Conservation (phyloP, 2,888 invertebrate genomes). For the Drosophila incognita region DNA sequence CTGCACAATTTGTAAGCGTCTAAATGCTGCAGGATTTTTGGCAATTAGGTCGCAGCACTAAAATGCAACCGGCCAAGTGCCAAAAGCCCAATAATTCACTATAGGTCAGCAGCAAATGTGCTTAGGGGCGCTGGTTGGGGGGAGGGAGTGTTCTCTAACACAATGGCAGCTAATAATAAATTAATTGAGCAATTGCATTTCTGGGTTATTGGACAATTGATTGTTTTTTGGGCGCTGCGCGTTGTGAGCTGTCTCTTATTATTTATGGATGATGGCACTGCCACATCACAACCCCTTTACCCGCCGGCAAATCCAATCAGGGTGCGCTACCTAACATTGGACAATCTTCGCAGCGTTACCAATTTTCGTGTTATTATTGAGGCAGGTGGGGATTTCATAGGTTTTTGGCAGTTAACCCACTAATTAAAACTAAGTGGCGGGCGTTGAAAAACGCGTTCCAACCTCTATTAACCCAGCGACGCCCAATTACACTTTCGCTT, state of each 20-base stretch:
- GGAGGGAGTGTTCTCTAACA: not conserved
- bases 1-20: constrained; percentile 30
- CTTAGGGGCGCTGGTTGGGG: not conserved
- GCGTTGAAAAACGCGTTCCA: constrained; percentile 61
- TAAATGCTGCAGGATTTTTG: constrained; percentile 34
- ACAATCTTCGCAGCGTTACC: constrained; percentile 22
- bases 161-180: constrained; percentile 59
- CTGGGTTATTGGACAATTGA: constrained; percentile 59
- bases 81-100: constrained; percentile 48
- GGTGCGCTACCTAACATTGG: constrained; percentile 34
- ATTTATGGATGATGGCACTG: constrained; percentile 44
- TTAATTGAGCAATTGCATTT: constrained; percentile 65
- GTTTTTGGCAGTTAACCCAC: constrained; percentile 60
- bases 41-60: constrained; percentile 46
- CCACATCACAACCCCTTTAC: not conserved
- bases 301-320: constrained; percentile 27
- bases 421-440: constrained; percentile 78
- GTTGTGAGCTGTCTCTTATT: constrained; percentile 38
- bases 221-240: constrained; percentile 33
- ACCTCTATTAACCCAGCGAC: constrained; percentile 77
- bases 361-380: constrained; percentile 37
- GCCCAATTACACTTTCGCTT: constrained; percentile 79
- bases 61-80: constrained; percentile 40
- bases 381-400: not conserved
- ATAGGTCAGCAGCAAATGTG: constrained; percentile 9